phyloP scores from a whole-genome alignment of 1,140 invertebrate species.

The Calliphora vicina region DNA sequence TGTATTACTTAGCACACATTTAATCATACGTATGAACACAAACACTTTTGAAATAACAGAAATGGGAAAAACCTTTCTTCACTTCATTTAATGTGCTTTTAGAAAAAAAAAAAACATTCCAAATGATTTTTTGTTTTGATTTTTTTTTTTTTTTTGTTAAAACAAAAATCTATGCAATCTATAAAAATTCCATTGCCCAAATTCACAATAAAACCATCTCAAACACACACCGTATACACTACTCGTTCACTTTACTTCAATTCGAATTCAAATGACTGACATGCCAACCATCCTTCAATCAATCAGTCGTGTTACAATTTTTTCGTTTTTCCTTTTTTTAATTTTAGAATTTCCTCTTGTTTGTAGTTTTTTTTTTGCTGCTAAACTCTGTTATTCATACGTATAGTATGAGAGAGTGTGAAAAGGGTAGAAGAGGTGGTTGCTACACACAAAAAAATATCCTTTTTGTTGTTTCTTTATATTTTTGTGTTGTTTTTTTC shows the following conservation, averaged over 20 bases:
- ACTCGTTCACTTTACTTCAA: neutral
- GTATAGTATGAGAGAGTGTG: neutral
- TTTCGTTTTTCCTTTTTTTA: neutral
- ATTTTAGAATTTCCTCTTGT: constrained; percentile 1
- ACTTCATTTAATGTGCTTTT: neutral
- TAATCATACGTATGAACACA: neutral
- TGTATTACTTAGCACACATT: neutral
- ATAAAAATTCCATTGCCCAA: neutral
- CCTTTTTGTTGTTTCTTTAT: neutral
- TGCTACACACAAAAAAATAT: constrained; percentile 7
- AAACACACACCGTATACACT: neutral
- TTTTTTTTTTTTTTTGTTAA: neutral
- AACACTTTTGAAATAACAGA: neutral
- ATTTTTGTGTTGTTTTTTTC: neutral
- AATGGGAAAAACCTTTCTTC: neutral
- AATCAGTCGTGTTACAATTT: constrained; percentile 24
- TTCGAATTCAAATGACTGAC: neutral
- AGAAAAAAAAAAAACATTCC: neutral
- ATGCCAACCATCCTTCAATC: constrained; percentile 39
- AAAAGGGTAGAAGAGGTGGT: neutral
- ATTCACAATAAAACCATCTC: neutral
- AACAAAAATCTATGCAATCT: neutral
- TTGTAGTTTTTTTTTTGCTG: neutral
- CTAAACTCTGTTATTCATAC: neutral
- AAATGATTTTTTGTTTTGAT: neutral